These are phyloP conservation scores for Melanotaenia boesemani DNA, from an alignment of 2,797 vertebrate genomes.

Conservation along the genomic window DNA sequence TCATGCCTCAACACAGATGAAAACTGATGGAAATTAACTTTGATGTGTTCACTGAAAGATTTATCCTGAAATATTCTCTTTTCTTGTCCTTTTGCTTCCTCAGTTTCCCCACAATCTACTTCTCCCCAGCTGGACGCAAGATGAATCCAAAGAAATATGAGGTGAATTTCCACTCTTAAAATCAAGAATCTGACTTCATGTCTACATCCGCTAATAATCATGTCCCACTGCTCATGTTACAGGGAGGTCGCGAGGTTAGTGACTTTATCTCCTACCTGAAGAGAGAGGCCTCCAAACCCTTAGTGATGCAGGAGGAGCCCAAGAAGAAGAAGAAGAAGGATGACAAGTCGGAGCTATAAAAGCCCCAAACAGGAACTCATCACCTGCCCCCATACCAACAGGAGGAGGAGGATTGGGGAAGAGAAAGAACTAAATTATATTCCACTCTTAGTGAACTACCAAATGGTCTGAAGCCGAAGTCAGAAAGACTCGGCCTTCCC, in stretches of 20 bases:
- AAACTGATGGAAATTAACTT: not conserved
- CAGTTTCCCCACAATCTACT: slow-evolving; percentile 97
- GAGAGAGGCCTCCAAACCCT: slow-evolving; percentile 89
- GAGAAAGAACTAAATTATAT: slow-evolving; percentile 83
- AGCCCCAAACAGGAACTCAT: slow-evolving; percentile 51
- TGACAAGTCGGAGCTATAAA: slow-evolving; percentile 86
- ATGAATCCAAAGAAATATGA: slow-evolving; percentile 97
- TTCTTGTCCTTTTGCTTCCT: not conserved
- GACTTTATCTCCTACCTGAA: slow-evolving; percentile 97
- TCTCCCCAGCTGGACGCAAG: slow-evolving; percentile 93
- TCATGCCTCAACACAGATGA: not conserved
- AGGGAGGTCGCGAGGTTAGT: slow-evolving; percentile 96
- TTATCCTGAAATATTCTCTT: not conserved
- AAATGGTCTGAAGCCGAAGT: slow-evolving; percentile 81
- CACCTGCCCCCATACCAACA: slow-evolving; percentile 22
- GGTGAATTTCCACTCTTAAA: slow-evolving; percentile 75
- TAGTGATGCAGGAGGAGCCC: slow-evolving; percentile 88
- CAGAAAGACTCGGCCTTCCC: slow-evolving; percentile 58
- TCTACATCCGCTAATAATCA: slow-evolving; percentile 6
- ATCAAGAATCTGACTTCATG: not conserved
- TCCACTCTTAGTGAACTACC: slow-evolving; percentile 82
- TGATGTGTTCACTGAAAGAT: too few relatives aligned
- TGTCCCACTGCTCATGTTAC: slow-evolving; percentile 21
- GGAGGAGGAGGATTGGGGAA: slow-evolving; percentile 49
- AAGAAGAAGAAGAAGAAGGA: slow-evolving; percentile 91